phyloP scores from a whole-genome alignment of 2,113 vertebrate genomes.

The Antigone vipio region DNA sequence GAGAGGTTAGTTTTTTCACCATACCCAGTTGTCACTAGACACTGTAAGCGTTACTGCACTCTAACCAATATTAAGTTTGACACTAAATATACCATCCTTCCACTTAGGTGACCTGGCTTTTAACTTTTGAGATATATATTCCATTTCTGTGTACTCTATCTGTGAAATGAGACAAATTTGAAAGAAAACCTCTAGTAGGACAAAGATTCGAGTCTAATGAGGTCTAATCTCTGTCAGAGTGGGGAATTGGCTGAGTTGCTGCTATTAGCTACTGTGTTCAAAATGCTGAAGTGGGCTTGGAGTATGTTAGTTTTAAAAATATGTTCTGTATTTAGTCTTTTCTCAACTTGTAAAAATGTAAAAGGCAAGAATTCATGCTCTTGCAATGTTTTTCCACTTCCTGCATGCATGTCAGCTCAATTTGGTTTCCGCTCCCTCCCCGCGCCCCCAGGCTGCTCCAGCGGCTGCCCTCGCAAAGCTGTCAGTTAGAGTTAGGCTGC shows the following conservation, averaged over 20 bases:
- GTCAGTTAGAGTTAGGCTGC: conserved; percentile 20
- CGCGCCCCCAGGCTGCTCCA: neutral
- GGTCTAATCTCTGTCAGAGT: neutral
- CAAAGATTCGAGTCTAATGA: neutral
- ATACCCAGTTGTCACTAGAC: neutral
- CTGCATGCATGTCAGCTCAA: neutral
- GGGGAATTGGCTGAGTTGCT: neutral
- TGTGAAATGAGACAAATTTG: neutral
- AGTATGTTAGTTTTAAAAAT: neutral
- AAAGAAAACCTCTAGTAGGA: neutral
- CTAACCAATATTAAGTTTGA: neutral
- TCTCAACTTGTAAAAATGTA: neutral
- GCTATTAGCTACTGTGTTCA: neutral
- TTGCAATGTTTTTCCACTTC: neutral
- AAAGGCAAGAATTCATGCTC: neutral
- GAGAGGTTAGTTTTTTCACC: neutral
- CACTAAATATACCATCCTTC: neutral
- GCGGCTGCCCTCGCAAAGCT: neutral
- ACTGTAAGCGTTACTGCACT: neutral
- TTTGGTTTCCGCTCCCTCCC: neutral
- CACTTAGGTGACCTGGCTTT: neutral
- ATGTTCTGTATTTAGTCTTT: neutral
- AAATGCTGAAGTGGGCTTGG: neutral
- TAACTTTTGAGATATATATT: neutral
- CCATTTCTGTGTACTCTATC: neutral